Evolutionary conservation across 30 jellyfish, hydroid and myxozoan species (phyloP), one percentile per base, ranked within the genome.

Genomic region (Hydra vulgaris): DNA sequence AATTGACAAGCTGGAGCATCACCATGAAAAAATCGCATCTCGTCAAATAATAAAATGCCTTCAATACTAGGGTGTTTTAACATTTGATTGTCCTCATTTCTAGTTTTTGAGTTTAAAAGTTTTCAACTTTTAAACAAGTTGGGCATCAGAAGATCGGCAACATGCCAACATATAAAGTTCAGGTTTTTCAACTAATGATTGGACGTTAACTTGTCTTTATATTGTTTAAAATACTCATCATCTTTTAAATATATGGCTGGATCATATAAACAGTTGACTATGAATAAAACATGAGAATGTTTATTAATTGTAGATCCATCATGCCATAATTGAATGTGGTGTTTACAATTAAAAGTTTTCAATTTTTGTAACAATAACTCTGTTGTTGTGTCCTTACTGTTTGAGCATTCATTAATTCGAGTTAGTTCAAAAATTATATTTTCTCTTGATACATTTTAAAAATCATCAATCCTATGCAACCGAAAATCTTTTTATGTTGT

Each of bases 1-100:
- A 74, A 74, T 27, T 74, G n/a, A 27, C 82, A 74, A 15, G 82
- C 82, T 74, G 82, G 82, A 26, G 20, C 82, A 74, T 74, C 82
- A 0, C 82, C 82, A 17, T 17, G 78, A 74, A 74, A 19, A 71
- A 71, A 18, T 71, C 16, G n/a, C n/a, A n/a, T n/a, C n/a, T n/a
- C n/a, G n/a, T n/a, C n/a, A n/a, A n/a, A n/a, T n/a, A n/a, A n/a
- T 74, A 15, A 56, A 15, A 15, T n/a, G n/a, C 71, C n/a, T 15
- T 15, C 71, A 56, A 17, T 56, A 56, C 18, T 56, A 56, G 71
- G 71, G n/a, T 56, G 18, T 15, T 56, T 56, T 56, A 56, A 56
- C 71, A 56, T 15, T 15, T n/a, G 71, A n/a, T 56, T n/a, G 71
- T 56, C 71, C n/a, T 56, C 71, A 56, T 56, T 56, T 56, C 71